phyloP scores from a whole-genome alignment of 2,113 vertebrate species.

The Dasyprocta punctata region DNA sequence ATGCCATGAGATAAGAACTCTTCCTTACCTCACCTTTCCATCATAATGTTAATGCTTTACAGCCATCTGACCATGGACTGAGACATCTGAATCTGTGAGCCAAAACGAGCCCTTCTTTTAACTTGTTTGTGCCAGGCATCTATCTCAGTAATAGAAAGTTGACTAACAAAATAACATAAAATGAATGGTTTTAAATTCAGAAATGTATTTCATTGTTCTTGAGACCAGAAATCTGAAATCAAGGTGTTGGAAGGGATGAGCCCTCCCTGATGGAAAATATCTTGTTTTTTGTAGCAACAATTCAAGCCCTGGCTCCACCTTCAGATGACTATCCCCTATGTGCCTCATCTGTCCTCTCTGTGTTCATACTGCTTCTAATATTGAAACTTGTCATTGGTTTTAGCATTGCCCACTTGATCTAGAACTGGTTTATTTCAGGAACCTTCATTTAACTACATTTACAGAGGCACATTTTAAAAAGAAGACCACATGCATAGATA shows the following conservation, averaged over 20 bases:
- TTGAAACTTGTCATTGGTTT: background rate
- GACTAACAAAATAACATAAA: background rate
- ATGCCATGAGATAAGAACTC: background rate
- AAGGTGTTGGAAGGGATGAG: background rate
- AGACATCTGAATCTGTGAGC: background rate
- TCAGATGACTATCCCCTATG: accelerated
- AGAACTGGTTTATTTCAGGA: background rate
- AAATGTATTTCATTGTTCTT: background rate
- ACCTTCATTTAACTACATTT: background rate
- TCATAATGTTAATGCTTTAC: background rate
- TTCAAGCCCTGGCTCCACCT: background rate
- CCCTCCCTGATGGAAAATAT: too few species aligned
- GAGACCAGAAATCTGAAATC: background rate
- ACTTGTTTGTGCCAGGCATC: background rate
- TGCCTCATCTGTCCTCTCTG: background rate
- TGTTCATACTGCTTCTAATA: background rate
- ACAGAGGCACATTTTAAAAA: background rate
- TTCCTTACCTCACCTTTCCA: background rate
- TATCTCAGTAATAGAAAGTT: background rate
- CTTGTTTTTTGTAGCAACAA: background rate
- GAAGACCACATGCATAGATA: background rate
- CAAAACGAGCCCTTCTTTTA: background rate
- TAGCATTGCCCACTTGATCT: background rate
- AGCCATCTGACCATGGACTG: background rate
- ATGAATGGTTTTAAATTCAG: background rate